Evolutionary conservation across 2,888 invertebrate species (phyloP).

Genomic region (Lepidochrysops patricia): DNA sequence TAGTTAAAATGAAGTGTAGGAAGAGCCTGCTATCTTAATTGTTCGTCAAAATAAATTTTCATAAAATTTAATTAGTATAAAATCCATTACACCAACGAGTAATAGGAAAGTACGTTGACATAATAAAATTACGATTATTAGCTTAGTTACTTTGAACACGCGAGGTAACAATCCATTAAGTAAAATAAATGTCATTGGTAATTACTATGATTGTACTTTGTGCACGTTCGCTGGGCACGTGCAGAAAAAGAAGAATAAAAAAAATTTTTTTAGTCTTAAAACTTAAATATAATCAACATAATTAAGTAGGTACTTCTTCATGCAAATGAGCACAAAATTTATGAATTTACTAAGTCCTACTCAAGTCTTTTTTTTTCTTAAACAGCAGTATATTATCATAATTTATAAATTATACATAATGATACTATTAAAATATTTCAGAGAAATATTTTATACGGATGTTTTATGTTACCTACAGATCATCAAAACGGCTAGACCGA

Average conservation of each 20-base stretch:
- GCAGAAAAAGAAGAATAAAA: background rate
- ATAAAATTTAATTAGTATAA: background rate
- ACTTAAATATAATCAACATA: background rate
- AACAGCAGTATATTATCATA: no score
- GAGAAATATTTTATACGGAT: background rate
- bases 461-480: no score
- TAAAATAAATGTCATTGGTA: background rate
- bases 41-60: no score
- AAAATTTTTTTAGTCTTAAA: background rate
- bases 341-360: background rate
- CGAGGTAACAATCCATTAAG: background rate
- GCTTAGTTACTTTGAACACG: background rate
- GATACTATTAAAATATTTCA: background rate
- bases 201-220: background rate
- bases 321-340: background rate
- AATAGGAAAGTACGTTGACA: background rate
- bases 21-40: no score
- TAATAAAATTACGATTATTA: background rate
- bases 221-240: background rate
- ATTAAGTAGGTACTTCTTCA: background rate
- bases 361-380: background rate
- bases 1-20: no score
- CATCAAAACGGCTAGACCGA: no score
- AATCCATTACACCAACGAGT: background rate
- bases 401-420: no score